Evolutionary conservation across 1,140 invertebrate species (phyloP).

Genomic region (Drosophila willistoni): DNA sequence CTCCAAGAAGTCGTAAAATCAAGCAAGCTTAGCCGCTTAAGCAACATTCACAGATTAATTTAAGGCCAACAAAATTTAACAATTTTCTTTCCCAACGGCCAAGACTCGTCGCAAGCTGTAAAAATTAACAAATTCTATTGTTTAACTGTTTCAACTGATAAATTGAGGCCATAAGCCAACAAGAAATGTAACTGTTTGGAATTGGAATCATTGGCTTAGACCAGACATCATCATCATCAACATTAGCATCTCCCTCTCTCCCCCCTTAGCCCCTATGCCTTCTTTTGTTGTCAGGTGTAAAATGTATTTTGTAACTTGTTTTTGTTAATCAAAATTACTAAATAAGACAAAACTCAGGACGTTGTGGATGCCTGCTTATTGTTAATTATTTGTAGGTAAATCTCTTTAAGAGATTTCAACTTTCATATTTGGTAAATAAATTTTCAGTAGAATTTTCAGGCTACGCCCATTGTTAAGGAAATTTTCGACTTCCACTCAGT

Average conservation of each 20-base stretch:
- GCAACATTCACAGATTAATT: slow-evolving; percentile 1
- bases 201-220: not conserved
- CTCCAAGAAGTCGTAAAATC: slow-evolving; percentile 8
- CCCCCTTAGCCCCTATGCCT: no score
- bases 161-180: slow-evolving; percentile 4
- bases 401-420: no score
- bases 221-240: not conserved
- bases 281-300: not conserved
- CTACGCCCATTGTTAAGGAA: not conserved
- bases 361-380: no score
- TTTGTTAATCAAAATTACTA: no score
- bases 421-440: no score
- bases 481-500: not conserved
- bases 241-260: not conserved
- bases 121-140: slow-evolving; percentile 13
- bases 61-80: slow-evolving; percentile 4
- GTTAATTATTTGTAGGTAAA: no score
- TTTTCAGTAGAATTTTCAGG: no score
- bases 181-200: slow-evolving; percentile 10
- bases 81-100: not conserved
- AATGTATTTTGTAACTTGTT: not conserved
- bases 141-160: slow-evolving; percentile 12
- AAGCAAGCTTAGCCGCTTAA: slow-evolving; percentile 4
- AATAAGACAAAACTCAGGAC: no score
- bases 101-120: not conserved